Percentiles rank a stretch among this genome's conserved stretches.
phyloP scores from a whole-genome alignment of 2,113 vertebrate genomes.

The Thomomys bottae region DNA sequence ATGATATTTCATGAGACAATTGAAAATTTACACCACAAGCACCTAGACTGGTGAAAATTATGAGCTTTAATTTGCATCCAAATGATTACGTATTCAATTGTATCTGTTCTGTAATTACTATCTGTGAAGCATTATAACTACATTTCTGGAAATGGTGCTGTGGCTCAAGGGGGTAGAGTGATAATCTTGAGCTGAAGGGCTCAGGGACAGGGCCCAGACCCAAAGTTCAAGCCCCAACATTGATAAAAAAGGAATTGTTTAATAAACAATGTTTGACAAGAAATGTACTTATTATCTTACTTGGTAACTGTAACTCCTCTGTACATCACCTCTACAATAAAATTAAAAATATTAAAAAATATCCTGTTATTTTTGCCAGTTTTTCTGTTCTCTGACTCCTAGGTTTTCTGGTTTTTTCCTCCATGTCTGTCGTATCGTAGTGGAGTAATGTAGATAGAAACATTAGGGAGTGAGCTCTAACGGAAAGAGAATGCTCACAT shows the following conservation, averaged over 20 bases:
- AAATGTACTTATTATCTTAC: too few species aligned
- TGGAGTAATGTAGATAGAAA: neutral
- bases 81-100: neutral
- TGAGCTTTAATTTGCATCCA: constrained; percentile 2
- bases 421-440: neutral
- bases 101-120: neutral
- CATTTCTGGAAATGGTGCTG: neutral
- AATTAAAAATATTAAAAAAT: too few species aligned
- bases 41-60: neutral
- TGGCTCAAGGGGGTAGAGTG: too few species aligned
- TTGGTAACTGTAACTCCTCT: too few species aligned
- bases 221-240: too few species aligned
- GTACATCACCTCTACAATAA: too few species aligned
- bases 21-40: neutral
- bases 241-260: too few species aligned
- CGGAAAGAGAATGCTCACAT: neutral
- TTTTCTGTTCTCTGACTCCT: neutral
- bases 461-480: neutral
- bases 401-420: neutral
- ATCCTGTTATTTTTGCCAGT: neutral
- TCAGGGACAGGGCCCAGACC: too few species aligned
- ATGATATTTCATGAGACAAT: neutral
- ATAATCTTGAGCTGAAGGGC: too few species aligned
- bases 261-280: too few species aligned
- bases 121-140: neutral